A percentile compares a stretch with the other conserved stretches of the same genome.
These are phyloP conservation scores for Anarrhichthys ocellatus DNA, from an alignment of 2,113 vertebrate species.

Conservation along the genomic window DNA sequence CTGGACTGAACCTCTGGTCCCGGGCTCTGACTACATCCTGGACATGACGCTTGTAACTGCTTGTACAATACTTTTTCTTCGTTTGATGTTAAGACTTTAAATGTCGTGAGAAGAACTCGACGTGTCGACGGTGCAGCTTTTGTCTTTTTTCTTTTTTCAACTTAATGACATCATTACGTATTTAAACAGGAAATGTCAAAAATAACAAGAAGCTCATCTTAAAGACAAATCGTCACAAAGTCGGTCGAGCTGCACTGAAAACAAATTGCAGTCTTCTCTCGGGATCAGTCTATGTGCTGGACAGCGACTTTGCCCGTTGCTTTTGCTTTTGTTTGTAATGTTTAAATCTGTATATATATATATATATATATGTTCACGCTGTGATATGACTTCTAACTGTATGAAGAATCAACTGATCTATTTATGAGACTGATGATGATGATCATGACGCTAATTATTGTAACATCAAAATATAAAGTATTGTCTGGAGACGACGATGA, in stretches of 20 bases:
- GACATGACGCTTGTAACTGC: background rate
- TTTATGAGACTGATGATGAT: conserved; percentile 68
- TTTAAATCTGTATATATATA: conserved; percentile 59
- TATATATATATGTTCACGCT: conserved; percentile 21
- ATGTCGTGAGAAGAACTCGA: background rate
- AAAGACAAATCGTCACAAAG: background rate
- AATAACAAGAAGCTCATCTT: background rate
- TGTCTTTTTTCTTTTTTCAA: background rate
- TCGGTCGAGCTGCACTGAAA: conserved; percentile 22
- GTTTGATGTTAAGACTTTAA: background rate
- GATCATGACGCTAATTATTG: conserved; percentile 64
- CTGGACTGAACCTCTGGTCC: conserved; percentile 11
- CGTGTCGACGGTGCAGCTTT: background rate
- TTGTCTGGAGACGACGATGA: conserved; percentile 7
- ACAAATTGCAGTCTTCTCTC: background rate
- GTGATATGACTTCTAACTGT: conserved; percentile 59
- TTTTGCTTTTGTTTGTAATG: conserved; percentile 34
- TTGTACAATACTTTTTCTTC: conserved; percentile 21
- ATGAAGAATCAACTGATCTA: conserved; percentile 67
- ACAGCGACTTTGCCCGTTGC: background rate
- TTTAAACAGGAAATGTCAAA: background rate
- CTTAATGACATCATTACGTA: background rate
- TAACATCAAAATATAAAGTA: conserved; percentile 52
- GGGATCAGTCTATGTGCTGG: conserved; percentile 46
- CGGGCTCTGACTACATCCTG: conserved; percentile 34